Evolutionary conservation across 2,888 invertebrate species (phyloP), one percentile per base, ranked within the genome.

Genomic region (Aproaerema taeniolella): DNA sequence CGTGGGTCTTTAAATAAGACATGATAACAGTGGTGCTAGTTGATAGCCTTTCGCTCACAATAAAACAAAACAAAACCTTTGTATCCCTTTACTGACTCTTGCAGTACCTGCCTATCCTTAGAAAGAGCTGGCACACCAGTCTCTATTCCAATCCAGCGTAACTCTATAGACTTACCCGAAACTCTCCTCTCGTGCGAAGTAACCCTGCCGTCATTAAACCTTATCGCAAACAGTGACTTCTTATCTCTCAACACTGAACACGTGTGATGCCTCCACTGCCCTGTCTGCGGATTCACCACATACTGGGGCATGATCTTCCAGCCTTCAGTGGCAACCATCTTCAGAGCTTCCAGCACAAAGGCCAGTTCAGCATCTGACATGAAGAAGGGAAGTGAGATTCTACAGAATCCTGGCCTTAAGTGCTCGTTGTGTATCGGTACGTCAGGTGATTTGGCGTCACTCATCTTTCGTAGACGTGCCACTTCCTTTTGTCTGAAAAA

Each of bases 261-360:
- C 0, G 93, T 90, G 58, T 92, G 92, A 63, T 96, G 96, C 45
- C 92, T 90, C 96, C 96, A 97, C 69, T 96, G 95, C 0, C 95
- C 96, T 0, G 95, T 95, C 65, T 95, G 92, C 3, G 93, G 90
- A 65, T 96, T 95, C n/a, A 95, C 90, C 7, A 92, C 89, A 67
- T 96, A 96, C 69, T 95, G 93, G 0, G 96, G 96, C 38, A 97
- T 72, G 29, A 97, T 89, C 61, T 95, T 95, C 94, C 96, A 96
- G 0, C 93, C 96, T 80, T 95, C 92, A 2, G 94, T 92, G 0
- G 96, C 95, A 0, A 96, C 94, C 91, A 95, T 92, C 69, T 93
- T 92, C 11, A 97, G 79, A 1, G 95, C 95, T 73, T 95, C 93
- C 50, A 96, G 80, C 2, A 96, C 90, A 68, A 94, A 96, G 0